Percentiles rank a stretch among this genome's conserved stretches.
These are phyloP conservation scores for Asbolus verrucosus DNA, from an alignment of 1,140 invertebrate species.

Conservation along the genomic window DNA sequence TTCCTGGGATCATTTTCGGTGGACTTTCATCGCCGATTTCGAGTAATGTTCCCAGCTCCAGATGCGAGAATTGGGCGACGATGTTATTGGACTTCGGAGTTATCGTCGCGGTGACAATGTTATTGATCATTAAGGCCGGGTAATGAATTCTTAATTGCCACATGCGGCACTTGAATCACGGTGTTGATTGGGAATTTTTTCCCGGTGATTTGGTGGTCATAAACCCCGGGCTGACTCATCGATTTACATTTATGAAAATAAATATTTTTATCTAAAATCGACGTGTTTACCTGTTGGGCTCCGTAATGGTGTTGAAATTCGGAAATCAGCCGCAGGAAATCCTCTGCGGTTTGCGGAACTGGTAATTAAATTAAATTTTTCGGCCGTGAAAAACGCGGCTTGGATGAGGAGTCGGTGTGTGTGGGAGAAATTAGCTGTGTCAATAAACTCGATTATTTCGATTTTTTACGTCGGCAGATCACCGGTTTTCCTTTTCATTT, in stretches of 20 bases:
- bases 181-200: neutral
- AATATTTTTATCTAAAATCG: neutral
- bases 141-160: neutral
- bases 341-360: neutral
- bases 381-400: neutral
- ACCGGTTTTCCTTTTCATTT: neutral
- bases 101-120: too few species aligned
- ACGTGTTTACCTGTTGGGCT: too few species aligned
- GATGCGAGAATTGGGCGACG: neutral
- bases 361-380: slow-evolving; percentile 5
- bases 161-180: neutral
- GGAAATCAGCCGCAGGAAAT: neutral
- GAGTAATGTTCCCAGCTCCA: neutral
- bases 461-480: neutral
- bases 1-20: neutral
- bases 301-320: neutral
- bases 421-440: neutral
- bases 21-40: neutral
- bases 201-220: neutral
- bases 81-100: too few species aligned
- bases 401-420: neutral
- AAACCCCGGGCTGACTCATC: neutral
- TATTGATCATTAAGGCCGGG: neutral
- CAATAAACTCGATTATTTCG: neutral
- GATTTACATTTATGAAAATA: neutral